Evolutionary conservation across 2,797 vertebrate species (phyloP).

Genomic region (Eurystomus glaucurus): DNA sequence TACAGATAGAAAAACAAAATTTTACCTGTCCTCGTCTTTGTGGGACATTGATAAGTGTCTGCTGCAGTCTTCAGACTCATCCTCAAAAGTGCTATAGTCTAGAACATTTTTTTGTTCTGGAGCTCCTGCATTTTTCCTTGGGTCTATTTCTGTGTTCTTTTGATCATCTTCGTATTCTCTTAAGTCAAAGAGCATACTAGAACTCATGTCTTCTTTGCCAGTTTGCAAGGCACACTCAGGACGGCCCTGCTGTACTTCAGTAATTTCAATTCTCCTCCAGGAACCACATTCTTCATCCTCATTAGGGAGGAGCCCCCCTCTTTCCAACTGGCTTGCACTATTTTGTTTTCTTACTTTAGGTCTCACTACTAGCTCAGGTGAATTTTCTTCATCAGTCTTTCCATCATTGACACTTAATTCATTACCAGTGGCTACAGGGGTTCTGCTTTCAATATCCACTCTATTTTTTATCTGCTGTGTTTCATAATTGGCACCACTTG

Average conservation of each 20-base stretch:
- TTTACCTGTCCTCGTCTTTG: constrained; percentile 86
- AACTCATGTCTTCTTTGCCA: constrained; percentile 52
- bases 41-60: constrained; percentile 36
- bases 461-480: constrained; percentile 1
- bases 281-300: constrained; percentile 43
- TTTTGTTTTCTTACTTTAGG: constrained; percentile 86
- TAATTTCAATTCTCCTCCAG: constrained; percentile 48
- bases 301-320: constrained; percentile 40
- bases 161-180: constrained; percentile 16
- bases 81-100: constrained; percentile 70
- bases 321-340: constrained; percentile 63
- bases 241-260: constrained; percentile 57
- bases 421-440: neutral
- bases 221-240: constrained; percentile 59
- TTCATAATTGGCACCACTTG: constrained; percentile 5
- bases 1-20: neutral
- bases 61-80: constrained; percentile 77
- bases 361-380: constrained; percentile 85
- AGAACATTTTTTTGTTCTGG: constrained; percentile 23
- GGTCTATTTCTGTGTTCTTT: constrained; percentile 46
- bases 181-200: constrained; percentile 59
- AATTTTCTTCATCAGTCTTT: constrained; percentile 47
- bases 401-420: constrained; percentile 41
- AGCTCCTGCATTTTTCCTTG: neutral
- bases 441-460: neutral